phyloP scores from a whole-genome alignment of 2,113 vertebrate species.

The Taurulus bubalis region DNA sequence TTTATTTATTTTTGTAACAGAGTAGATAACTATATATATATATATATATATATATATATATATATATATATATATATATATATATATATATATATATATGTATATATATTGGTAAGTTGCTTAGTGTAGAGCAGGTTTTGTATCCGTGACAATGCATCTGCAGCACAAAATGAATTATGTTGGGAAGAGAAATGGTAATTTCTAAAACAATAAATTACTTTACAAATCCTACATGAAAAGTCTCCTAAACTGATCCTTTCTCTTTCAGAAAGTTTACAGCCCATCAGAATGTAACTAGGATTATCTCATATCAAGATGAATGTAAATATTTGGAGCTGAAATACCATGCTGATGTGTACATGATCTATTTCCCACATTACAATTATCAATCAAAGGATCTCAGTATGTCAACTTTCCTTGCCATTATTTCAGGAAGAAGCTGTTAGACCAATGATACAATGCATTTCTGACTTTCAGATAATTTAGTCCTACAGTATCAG shows the following conservation, averaged over 20 bases:
- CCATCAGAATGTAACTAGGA: neutral
- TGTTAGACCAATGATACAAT: constrained; percentile 27
- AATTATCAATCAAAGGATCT: constrained; percentile 13
- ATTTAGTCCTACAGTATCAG: constrained; percentile 67
- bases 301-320: neutral
- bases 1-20: constrained; percentile 83
- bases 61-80: constrained; percentile 62
- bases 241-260: neutral
- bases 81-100: constrained; percentile 59
- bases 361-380: neutral
- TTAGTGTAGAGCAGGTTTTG: constrained; percentile 63
- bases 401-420: constrained; percentile 8
- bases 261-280: constrained; percentile 14
- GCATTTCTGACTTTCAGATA: constrained; percentile 55
- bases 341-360: constrained; percentile 1
- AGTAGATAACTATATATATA: constrained; percentile 60
- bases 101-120: constrained; percentile 74
- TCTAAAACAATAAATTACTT: constrained; percentile 53
- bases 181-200: constrained; percentile 62
- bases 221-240: neutral
- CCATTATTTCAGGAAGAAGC: constrained; percentile 13
- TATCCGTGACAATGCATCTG: constrained; percentile 58
- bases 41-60: constrained; percentile 67
- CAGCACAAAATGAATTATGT: constrained; percentile 49
- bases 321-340: constrained; percentile 10